phyloP scores from a whole-genome alignment of 2,797 vertebrate species.

The Catharus ustulatus region DNA sequence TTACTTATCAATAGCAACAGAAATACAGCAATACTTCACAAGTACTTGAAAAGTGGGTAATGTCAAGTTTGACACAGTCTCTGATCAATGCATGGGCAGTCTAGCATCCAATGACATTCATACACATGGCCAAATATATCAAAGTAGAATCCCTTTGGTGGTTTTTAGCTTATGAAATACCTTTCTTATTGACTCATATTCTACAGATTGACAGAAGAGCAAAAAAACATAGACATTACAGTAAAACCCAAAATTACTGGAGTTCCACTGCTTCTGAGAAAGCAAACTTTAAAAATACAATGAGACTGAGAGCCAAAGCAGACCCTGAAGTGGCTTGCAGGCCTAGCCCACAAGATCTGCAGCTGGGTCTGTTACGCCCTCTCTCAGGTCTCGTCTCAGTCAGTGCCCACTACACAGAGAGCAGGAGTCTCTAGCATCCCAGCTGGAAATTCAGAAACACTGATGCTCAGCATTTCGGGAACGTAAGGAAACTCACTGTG shows the following conservation, averaged over 20 bases:
- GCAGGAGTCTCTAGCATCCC: neutral
- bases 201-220: neutral
- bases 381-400: neutral
- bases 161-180: neutral
- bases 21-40: neutral
- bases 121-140: neutral
- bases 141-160: neutral
- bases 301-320: neutral
- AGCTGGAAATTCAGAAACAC: neutral
- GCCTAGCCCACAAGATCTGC: neutral
- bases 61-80: neutral
- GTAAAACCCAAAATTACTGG: neutral
- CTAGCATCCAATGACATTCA: neutral
- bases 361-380: accelerated
- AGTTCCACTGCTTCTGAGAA: neutral
- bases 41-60: neutral
- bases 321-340: neutral
- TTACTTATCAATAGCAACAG: neutral
- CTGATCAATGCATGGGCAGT: neutral
- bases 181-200: neutral
- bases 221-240: neutral
- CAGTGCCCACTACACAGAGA: neutral
- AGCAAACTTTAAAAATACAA: neutral
- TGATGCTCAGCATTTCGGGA: neutral
- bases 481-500: neutral